Conservation (phyloP, 2,113 vertebrate species). For the Pogona vitticeps region DNA sequence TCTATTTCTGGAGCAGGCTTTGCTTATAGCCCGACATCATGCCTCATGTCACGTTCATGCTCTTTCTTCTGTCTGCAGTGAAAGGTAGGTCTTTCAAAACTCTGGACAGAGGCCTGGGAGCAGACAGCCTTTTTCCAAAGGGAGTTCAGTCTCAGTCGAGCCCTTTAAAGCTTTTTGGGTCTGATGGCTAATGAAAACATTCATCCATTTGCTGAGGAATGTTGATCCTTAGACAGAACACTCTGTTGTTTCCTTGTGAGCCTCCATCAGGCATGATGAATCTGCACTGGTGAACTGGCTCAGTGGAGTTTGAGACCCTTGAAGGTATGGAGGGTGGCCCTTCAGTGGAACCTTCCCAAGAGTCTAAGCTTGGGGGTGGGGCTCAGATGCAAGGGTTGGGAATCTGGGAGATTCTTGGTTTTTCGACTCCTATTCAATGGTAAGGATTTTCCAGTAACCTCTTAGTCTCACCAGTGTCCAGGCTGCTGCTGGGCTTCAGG, state of each 20-base stretch:
- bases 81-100: no score
- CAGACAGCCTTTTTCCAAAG: no score
- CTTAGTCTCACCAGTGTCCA: neutral
- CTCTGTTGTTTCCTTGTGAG: neutral
- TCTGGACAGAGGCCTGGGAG: no score
- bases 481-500: neutral
- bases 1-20: no score
- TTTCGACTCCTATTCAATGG: neutral
- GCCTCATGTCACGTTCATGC: neutral
- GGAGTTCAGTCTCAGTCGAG: neutral
- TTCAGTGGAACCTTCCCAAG: neutral
- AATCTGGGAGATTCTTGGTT: no score
- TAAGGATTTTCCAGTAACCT: no score
- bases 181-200: neutral
- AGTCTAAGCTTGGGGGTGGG: no score
- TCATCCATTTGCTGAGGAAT: neutral
- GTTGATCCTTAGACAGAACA: neutral
- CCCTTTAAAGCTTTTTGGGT: neutral
- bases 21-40: no score
- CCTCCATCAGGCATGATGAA: neutral
- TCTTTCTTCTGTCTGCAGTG: neutral
- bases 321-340: neutral
- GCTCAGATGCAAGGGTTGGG: neutral
- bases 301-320: neutral
- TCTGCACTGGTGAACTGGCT: neutral